A percentile compares a stretch with the other conserved stretches of the same genome.
phyloP scores from a whole-genome alignment of 2,888 invertebrate species.

The Allophyes oxyacanthae region DNA sequence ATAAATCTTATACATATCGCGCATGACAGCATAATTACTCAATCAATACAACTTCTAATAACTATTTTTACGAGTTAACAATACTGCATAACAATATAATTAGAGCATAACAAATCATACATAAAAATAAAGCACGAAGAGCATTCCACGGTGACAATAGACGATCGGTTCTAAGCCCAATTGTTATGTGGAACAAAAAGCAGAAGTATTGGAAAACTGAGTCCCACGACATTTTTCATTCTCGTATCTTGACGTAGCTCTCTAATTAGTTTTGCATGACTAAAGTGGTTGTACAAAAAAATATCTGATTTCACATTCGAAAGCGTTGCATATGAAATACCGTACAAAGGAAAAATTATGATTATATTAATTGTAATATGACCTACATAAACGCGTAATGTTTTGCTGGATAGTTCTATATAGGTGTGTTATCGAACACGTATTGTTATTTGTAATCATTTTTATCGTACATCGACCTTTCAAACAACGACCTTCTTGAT shows the following conservation, averaged over 20 bases:
- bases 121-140: conserved; percentile 25
- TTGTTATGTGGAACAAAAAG: conserved; percentile 43
- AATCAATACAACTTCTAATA: conserved; percentile 32
- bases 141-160: conserved; percentile 24
- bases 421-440: conserved; percentile 40
- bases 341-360: conserved; percentile 42
- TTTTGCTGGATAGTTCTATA: conserved; percentile 8
- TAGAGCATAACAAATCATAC: conserved; percentile 11
- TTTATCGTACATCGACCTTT: conserved; percentile 50
- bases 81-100: conserved; percentile 37
- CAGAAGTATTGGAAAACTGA: conserved; percentile 55
- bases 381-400: conserved; percentile 37
- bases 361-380: conserved; percentile 24
- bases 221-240: conserved; percentile 64
- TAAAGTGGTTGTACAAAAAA: conserved; percentile 69
- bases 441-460: conserved; percentile 45
- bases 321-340: conserved; percentile 68
- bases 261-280: conserved; percentile 85
- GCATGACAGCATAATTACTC: conserved; percentile 34
- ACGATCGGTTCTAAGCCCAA: conserved; percentile 27
- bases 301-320: conserved; percentile 76
- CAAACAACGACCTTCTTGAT: conserved; percentile 23
- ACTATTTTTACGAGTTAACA: conserved; percentile 34
- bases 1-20: conserved; percentile 32
- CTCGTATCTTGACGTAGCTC: conserved; percentile 37